A percentile compares a stretch with the other conserved stretches of the same genome.
phyloP scores from a whole-genome alignment of 2,113 vertebrate species.

The Tachycineta bicolor region DNA sequence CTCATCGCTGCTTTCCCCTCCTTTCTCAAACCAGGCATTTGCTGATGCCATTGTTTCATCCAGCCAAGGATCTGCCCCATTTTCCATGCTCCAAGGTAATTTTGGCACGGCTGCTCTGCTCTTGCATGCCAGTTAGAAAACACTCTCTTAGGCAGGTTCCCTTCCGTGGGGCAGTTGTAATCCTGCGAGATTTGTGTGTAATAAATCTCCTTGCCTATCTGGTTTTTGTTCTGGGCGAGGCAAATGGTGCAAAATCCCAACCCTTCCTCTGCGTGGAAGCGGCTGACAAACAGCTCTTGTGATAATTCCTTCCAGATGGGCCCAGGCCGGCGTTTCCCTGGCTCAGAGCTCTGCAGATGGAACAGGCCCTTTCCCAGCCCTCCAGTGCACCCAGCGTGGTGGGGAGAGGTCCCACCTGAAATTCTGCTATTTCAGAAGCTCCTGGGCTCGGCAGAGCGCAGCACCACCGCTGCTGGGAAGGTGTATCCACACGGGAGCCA shows the following conservation, averaged over 20 bases:
- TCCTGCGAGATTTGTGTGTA: not conserved
- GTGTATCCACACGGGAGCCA: accelerated
- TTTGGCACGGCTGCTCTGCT: not conserved
- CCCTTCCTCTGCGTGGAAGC: not conserved
- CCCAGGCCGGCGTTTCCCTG: accelerated
- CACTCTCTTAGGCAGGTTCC: not conserved
- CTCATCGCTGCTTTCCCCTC: not conserved
- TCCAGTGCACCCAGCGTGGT: accelerated
- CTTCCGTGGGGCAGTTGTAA: not conserved
- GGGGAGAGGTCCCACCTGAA: not conserved
- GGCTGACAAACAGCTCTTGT: slow-evolving; percentile 23
- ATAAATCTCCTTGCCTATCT: not conserved
- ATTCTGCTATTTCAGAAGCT: not conserved
- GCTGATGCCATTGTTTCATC: slow-evolving; percentile 30
- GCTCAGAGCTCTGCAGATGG: not conserved
- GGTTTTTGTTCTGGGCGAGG: not conserved
- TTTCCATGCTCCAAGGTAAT: slow-evolving; percentile 53
- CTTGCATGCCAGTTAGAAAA: not conserved
- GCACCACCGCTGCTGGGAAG: accelerated
- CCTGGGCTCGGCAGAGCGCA: not conserved
- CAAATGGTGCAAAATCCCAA: not conserved
- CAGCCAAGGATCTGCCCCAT: slow-evolving; percentile 44
- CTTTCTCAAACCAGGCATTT: not conserved
- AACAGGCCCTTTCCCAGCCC: not conserved
- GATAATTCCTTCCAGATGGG: slow-evolving; percentile 38